Percentiles rank a stretch among this genome's conserved stretches.
Conservation (phyloP, 2,113 vertebrate species). For the Rhombomys opimus region DNA sequence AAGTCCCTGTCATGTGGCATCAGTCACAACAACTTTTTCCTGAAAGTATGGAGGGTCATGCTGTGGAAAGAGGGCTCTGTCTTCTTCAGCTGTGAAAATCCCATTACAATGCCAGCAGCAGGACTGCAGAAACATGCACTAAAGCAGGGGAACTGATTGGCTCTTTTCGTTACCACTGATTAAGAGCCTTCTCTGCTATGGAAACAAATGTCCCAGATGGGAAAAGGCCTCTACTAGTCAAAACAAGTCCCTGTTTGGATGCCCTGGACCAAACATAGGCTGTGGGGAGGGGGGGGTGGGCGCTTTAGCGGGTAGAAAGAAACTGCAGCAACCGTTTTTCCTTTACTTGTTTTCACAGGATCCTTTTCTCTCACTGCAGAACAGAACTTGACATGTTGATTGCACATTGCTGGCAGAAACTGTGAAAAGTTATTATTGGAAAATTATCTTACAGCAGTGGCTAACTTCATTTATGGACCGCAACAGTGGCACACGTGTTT, state of each 20-base stretch:
- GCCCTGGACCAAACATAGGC: background rate
- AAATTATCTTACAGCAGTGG: conserved; percentile 65
- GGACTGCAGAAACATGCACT: background rate
- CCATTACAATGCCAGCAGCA: conserved; percentile 58
- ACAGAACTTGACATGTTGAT: conserved; percentile 68
- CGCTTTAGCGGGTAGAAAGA: conserved; percentile 30
- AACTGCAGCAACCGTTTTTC: background rate
- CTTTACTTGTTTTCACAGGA: conserved; percentile 59
- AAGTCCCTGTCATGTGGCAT: conserved; percentile 74
- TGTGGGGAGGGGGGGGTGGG: background rate
- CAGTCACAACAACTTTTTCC: conserved; percentile 78
- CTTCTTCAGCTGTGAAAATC: conserved; percentile 76
- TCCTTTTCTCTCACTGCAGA: conserved; percentile 57
- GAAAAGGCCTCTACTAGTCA: conserved; percentile 62
- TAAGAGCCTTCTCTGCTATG: conserved; percentile 56
- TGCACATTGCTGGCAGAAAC: conserved; percentile 47
- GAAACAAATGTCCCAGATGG: conserved; percentile 53
- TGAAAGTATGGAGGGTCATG: conserved; percentile 33
- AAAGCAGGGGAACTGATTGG: background rate
- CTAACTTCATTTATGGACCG: conserved; percentile 65
- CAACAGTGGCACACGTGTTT: background rate
- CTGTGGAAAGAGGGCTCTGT: conserved; percentile 48
- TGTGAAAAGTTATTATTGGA: conserved; percentile 76
- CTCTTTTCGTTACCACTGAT: conserved; percentile 57
- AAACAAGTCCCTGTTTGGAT: conserved; percentile 66